Evolutionary conservation across 35 echinoderm and acorn worm species (phyloP).

Genomic region (Hemicentrotus pulcherrimus): DNA sequence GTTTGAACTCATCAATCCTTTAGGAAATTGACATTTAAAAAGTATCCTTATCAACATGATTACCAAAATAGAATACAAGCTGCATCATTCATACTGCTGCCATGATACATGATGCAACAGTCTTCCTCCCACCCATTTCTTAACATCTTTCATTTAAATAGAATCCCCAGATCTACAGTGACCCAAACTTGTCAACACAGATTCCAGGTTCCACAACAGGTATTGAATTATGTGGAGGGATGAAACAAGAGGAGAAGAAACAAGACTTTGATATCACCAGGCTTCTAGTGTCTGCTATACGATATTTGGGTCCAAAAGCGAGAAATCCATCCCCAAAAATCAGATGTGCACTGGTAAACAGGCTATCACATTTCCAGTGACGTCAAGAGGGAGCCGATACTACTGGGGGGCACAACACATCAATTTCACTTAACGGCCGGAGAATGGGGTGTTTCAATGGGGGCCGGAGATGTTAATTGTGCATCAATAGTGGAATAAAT

Average conservation of each 20-base stretch:
- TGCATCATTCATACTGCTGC: not conserved
- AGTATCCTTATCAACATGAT: not conserved
- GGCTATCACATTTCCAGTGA: not conserved
- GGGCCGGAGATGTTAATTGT: not conserved
- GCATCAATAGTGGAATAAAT: constrained; percentile 13
- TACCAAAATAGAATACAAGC: not conserved
- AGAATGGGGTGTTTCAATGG: not conserved
- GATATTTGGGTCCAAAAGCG: not conserved
- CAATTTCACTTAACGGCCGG: not conserved
- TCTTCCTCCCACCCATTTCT: not conserved
- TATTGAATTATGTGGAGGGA: not conserved
- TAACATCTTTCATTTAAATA: not conserved
- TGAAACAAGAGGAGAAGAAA: not conserved
- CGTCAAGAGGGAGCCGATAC: not conserved
- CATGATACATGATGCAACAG: not conserved
- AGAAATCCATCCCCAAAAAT: not conserved
- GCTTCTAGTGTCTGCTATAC: not conserved
- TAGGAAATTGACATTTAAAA: not conserved
- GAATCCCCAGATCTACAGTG: not conserved
- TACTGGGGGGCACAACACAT: not conserved
- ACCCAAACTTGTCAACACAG: not conserved
- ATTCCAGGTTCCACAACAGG: not conserved
- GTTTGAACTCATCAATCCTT: not conserved
- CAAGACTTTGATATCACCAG: not conserved
- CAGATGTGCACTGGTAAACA: constrained; percentile 1